Percentiles rank a stretch among this genome's conserved stretches.
These are phyloP conservation scores for Pseudomyrmex flavicornis DNA, from an alignment of 1,140 invertebrate genomes.

Conservation along the genomic window DNA sequence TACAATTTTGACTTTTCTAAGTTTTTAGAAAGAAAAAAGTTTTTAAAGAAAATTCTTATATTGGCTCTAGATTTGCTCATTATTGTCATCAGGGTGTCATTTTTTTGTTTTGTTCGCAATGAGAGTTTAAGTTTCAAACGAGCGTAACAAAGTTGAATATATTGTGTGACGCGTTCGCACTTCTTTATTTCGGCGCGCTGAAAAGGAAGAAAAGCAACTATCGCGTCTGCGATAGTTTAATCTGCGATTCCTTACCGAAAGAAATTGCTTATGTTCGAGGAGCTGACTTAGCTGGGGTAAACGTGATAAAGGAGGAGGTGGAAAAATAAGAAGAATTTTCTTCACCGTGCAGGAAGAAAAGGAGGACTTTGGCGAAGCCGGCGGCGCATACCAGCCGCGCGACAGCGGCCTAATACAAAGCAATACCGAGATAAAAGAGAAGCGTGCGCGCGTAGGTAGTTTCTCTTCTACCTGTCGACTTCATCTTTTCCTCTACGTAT, in stretches of 20 bases:
- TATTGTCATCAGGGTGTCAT: no score
- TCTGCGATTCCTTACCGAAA: slow-evolving; percentile 28
- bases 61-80: no score
- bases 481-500: slow-evolving; percentile 66
- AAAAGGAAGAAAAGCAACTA: background rate
- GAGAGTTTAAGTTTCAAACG: slow-evolving; percentile 24
- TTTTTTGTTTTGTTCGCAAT: background rate
- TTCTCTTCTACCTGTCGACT: slow-evolving; percentile 68
- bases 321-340: slow-evolving; percentile 59
- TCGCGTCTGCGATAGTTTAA: background rate
- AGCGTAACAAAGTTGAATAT: slow-evolving; percentile 15
- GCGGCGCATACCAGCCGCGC: slow-evolving; percentile 67
- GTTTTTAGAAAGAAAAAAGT: no score
- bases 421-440: slow-evolving; percentile 68
- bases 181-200: background rate
- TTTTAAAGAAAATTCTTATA: no score
- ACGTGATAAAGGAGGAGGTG: slow-evolving; percentile 8
- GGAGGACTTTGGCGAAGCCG: slow-evolving; percentile 67
- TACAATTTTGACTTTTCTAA: no score
- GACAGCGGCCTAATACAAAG: slow-evolving; percentile 71
- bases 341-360: slow-evolving; percentile 57
- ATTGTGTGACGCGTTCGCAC: background rate
- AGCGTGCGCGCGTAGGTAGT: slow-evolving; percentile 67
- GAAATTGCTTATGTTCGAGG: slow-evolving; percentile 33
- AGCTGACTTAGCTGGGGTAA: slow-evolving; percentile 30